Percentiles rank a stretch among this genome's conserved stretches.
These are phyloP conservation scores for Lasioglossum lativentre DNA, from an alignment of 2,888 invertebrate genomes.

Conservation along the genomic window DNA sequence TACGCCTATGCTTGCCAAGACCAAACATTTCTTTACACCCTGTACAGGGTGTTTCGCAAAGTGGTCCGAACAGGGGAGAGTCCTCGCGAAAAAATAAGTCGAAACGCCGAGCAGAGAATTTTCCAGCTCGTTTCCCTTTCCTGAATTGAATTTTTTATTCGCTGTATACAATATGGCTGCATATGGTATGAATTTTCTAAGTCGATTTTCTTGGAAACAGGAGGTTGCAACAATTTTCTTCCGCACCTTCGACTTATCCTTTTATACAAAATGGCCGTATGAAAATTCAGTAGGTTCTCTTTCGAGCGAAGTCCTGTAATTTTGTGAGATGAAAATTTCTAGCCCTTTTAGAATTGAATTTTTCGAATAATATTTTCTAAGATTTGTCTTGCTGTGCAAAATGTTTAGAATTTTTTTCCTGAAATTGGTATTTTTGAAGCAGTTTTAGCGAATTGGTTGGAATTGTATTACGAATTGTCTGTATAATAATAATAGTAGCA, in stretches of 20 bases:
- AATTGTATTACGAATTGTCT: no score
- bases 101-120: neutral
- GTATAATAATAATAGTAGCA: neutral
- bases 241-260: neutral
- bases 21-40: no score
- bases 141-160: neutral
- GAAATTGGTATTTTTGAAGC: neutral
- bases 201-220: neutral
- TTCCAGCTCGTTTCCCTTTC: neutral
- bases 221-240: neutral
- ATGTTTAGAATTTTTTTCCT: neutral
- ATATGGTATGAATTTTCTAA: neutral
- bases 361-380: no score
- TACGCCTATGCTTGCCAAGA: no score
- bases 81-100: neutral
- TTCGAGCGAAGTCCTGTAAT: no score
- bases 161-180: neutral
- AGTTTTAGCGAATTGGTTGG: no score
- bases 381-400: neutral
- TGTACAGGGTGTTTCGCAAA: no score
- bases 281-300: neutral
- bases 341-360: no score
- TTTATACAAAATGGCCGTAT: neutral
- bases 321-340: no score
- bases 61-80: neutral